Evolutionary conservation across 2,113 vertebrate species (phyloP).

Genomic region (Dendrocopos noguchii): DNA sequence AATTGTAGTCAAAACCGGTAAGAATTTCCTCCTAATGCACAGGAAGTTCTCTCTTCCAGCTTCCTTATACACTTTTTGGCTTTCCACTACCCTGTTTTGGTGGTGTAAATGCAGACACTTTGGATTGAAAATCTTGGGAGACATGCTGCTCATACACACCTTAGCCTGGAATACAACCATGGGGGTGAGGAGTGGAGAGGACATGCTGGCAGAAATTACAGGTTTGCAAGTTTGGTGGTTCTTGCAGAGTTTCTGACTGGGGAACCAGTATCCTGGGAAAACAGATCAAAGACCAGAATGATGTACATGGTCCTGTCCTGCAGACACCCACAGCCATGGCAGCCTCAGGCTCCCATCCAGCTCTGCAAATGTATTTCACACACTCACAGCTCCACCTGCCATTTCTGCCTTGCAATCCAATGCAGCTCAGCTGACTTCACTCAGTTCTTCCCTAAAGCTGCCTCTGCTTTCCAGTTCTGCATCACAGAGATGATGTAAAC

Average conservation of each 20-base stretch:
- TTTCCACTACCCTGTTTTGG: not conserved
- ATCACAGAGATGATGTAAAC: not conserved
- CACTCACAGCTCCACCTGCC: not conserved
- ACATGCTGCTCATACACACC: not conserved
- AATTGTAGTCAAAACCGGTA: constrained; percentile 43
- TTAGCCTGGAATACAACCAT: not conserved
- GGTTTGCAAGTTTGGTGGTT: not conserved
- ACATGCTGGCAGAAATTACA: not conserved
- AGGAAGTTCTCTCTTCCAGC: constrained; percentile 37
- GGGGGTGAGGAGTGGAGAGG: not conserved
- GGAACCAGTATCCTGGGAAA: not conserved
- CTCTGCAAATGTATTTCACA: not conserved
- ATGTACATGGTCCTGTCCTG: not conserved
- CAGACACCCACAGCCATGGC: not conserved
- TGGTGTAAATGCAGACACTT: not conserved
- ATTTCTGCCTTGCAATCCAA: not conserved
- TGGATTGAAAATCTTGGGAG: not conserved
- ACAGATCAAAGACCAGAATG: not conserved
- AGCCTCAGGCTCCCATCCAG: not conserved
- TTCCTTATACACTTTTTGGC: not conserved
- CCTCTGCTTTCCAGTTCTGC: not conserved
- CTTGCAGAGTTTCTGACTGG: not conserved
- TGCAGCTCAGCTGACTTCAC: not conserved
- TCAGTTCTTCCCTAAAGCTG: not conserved
- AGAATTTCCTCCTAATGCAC: constrained; percentile 45